Evolutionary conservation across 2,113 vertebrate species (phyloP).

Genomic region (Lasiurus borealis): DNA sequence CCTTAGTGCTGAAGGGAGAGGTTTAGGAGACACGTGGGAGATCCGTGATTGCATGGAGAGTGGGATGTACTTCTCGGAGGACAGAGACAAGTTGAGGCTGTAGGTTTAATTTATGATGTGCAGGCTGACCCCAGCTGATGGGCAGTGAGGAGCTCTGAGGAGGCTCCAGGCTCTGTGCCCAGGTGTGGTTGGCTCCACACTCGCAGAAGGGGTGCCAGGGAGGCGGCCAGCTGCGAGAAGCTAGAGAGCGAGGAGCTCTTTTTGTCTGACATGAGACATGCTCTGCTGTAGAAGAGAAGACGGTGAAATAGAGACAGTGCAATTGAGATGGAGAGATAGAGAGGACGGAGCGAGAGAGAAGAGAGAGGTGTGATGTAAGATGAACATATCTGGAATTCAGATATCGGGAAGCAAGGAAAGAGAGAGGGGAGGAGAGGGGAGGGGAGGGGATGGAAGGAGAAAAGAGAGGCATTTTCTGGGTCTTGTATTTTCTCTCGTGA

Average conservation of each 20-base stretch:
- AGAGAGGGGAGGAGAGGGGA: background rate
- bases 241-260: slow-evolving; percentile 1
- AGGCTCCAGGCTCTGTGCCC: background rate
- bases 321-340: slow-evolving; percentile 8
- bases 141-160: background rate
- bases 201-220: background rate
- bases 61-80: background rate
- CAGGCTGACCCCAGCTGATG: background rate
- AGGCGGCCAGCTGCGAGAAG: background rate
- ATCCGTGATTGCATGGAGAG: background rate
- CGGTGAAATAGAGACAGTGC: slow-evolving; percentile 52
- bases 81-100: background rate
- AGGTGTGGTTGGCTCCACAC: background rate
- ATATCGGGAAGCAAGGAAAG: background rate
- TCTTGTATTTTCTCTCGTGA: background rate
- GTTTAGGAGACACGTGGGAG: background rate
- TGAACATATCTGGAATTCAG: background rate
- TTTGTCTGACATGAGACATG: slow-evolving; percentile 60
- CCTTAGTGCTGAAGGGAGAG: background rate
- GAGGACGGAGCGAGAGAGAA: background rate
- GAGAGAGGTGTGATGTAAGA: background rate
- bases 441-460: background rate
- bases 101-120: background rate
- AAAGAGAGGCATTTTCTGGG: background rate
- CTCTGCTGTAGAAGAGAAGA: slow-evolving; percentile 61